Percentiles rank a stretch among this genome's conserved stretches.
These are phyloP conservation scores for Dolichopus griseipennis DNA, from an alignment of 2,888 invertebrate genomes.

Conservation along the genomic window DNA sequence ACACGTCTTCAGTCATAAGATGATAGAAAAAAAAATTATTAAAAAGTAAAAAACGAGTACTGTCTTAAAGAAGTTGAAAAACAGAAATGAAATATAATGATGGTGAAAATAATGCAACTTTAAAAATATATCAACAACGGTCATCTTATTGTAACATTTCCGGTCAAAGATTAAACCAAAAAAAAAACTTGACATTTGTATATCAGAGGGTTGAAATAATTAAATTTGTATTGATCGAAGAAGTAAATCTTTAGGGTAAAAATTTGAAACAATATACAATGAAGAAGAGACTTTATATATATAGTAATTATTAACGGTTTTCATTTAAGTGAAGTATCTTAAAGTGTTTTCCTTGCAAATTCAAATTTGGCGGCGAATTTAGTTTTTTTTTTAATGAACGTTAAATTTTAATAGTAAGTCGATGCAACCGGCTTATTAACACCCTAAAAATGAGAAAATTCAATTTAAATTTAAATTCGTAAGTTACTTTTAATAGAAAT, in stretches of 20 bases:
- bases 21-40: not conserved
- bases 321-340: not conserved
- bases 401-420: too few species aligned
- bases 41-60: not conserved
- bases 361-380: too few species aligned
- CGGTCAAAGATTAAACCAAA: not conserved
- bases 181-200: not conserved
- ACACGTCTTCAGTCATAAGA: not conserved
- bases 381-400: too few species aligned
- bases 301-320: not conserved
- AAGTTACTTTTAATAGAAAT: too few species aligned
- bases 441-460: too few species aligned
- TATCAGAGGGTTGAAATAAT: too few species aligned
- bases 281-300: not conserved
- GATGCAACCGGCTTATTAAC: too few species aligned
- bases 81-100: not conserved
- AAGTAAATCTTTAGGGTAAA: not conserved
- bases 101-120: not conserved
- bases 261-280: not conserved
- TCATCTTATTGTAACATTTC: constrained; percentile 2
- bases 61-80: too few species aligned
- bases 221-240: not conserved
- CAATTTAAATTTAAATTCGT: too few species aligned
- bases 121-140: not conserved
- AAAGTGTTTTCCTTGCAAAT: too few species aligned